These are phyloP conservation scores for Lepisosteus oculatus DNA, from an alignment of 2,113 vertebrate genomes.

Conservation along the genomic window DNA sequence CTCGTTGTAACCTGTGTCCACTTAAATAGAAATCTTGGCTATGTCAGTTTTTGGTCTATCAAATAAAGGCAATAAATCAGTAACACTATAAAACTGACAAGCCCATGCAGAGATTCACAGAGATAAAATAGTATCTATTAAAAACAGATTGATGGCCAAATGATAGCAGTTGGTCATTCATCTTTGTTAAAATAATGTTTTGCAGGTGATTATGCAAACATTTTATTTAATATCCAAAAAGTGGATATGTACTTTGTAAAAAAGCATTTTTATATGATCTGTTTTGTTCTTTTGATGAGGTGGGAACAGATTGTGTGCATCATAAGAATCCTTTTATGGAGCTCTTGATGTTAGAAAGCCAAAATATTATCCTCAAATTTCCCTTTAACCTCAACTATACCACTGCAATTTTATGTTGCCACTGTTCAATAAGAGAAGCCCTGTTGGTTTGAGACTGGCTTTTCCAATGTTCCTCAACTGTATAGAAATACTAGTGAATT, in stretches of 20 bases:
- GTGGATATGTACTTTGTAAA: no score
- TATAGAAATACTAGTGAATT: no score
- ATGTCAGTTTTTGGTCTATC: not conserved
- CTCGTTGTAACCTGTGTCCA: not conserved
- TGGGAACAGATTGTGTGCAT: no score
- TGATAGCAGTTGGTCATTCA: conserved; percentile 12
- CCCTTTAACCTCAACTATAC: not conserved
- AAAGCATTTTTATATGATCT: no score
- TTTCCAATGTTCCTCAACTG: no score
- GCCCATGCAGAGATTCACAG: conserved; percentile 1
- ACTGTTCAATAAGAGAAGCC: no score
- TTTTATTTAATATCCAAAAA: not conserved
- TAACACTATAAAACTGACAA: conserved; percentile 1
- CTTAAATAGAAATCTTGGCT: not conserved
- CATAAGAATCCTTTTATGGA: no score
- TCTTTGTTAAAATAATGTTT: conserved; percentile 12
- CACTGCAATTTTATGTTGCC: not conserved
- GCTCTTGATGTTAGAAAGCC: no score
- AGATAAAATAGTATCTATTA: conserved; percentile 10
- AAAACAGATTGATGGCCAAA: conserved; percentile 3
- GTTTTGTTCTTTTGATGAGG: no score
- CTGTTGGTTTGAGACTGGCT: no score
- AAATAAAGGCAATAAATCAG: not conserved
- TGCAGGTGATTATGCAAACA: conserved; percentile 1
- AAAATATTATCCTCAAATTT: no score